A percentile compares a stretch with the other conserved stretches of the same genome.
phyloP scores from a whole-genome alignment of 2,888 invertebrate species.

The Acleris emargana region DNA sequence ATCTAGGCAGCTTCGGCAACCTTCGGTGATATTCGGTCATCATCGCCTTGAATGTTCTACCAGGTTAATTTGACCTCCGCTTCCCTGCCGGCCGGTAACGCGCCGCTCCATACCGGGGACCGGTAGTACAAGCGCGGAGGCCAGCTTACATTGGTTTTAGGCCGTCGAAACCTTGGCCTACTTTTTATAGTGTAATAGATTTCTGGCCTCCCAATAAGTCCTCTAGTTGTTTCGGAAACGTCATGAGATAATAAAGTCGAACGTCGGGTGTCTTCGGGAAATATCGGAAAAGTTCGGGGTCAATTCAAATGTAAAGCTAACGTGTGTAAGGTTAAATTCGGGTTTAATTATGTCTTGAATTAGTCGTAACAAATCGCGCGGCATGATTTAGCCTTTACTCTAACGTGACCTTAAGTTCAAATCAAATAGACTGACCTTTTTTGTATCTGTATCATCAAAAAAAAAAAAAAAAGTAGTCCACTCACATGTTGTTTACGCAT shows the following conservation, averaged over 20 bases:
- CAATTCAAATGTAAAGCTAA: no score
- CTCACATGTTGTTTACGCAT: no score
- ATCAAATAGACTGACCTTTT: no score
- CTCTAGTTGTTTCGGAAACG: constrained; percentile 16
- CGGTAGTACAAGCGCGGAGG: constrained; percentile 48
- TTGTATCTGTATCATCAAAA: no score
- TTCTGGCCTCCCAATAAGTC: constrained; percentile 64
- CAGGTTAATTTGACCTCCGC: constrained; percentile 47
- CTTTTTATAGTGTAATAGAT: constrained; percentile 63
- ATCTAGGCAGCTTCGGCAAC: constrained; percentile 51
- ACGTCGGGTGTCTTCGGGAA: constrained; percentile 3
- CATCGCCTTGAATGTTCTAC: constrained; percentile 46
- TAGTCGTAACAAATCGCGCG: no score
- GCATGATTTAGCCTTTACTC: no score
- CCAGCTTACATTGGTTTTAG: constrained; percentile 35
- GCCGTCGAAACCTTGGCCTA: constrained; percentile 68
- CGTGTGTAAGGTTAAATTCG: no score
- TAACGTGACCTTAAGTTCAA: no score
- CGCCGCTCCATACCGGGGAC: constrained; percentile 44
- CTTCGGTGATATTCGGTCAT: constrained; percentile 55
- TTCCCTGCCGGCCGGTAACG: constrained; percentile 43
- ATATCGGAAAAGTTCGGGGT: constrained; percentile 1
- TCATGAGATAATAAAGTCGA: constrained; percentile 6
- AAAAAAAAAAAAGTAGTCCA: no score
- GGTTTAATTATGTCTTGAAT: no score